Evolutionary conservation across 2,797 vertebrate genomes (phyloP), one percentile per base, ranked within the genome.

Genomic region (Meda fulgida): DNA sequence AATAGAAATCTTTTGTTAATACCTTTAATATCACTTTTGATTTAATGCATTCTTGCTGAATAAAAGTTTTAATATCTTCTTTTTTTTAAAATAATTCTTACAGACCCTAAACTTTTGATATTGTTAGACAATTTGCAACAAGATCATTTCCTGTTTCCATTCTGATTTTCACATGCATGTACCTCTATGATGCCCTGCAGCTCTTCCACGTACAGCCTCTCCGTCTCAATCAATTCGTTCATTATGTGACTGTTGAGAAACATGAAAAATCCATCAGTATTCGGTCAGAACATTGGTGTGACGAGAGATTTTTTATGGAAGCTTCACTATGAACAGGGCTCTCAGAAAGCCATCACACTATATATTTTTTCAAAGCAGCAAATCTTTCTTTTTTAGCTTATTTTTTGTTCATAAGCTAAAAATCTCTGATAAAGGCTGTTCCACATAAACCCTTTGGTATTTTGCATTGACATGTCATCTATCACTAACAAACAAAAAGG

Each of bases 161-260:
- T 36, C 5, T 51, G 11, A 1, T 53, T 38, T 66, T 38, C 4
- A 73, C 8, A 63, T 9, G 69, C 78, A 87, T 76, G 16, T 93
- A 99, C 97, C 96, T 98, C 97, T 92, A 99, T 97, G 92, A 99
- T 97, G 91, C 95, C 98, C 87, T 98, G 97, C 81, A 98, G 95
- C 87, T 99, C 97, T 90, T 98, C 98, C 73, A 98, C 97, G 84
- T 99, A 99, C 51, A 97, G 93, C 63, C 97, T 94, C 91, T 99
- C 98, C 0, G 97, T 97, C 93, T 99, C 97, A 90, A 99, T 97
- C 88, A 99, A 93, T 89, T 99, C 97, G 53, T 94, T 96, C 94
- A 98, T 96, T 87, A 99, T 97, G 91, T 95, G 96, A 91, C 98
- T 99, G 90, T 83, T 90, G 89, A 89, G 90, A 87, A 90, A 81